phyloP scores from a whole-genome alignment of 92 coral and sea anemone species.

The Epizoanthus scotinus region DNA sequence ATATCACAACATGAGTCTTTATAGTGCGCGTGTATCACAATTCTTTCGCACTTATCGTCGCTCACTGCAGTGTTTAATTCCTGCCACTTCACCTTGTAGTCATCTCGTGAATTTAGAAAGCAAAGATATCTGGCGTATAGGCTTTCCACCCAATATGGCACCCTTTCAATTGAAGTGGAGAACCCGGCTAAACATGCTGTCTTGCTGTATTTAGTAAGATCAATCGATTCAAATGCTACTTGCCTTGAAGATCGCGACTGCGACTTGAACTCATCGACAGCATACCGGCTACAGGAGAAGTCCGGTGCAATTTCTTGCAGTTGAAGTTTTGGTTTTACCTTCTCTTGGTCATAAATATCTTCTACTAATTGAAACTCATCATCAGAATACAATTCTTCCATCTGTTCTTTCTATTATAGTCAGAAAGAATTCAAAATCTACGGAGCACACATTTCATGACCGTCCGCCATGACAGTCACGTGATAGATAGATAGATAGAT shows the following conservation, averaged over 20 bases:
- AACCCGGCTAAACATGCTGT: constrained; percentile 1
- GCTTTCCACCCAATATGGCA: constrained; percentile 14
- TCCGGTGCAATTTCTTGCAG: not conserved
- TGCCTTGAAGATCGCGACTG: not conserved
- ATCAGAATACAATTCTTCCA: not conserved
- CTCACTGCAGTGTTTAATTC: constrained; percentile 9
- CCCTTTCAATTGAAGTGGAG: constrained; percentile 9
- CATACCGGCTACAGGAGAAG: not conserved
- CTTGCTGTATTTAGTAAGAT: not conserved
- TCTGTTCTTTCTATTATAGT: not conserved
- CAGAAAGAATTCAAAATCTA: not conserved
- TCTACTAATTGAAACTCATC: not conserved
- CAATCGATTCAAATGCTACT: not conserved
- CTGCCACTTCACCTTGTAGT: not conserved
- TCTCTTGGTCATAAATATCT: not conserved
- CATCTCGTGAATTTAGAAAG: not conserved
- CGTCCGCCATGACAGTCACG: constrained; percentile 13
- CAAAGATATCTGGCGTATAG: constrained; percentile 16
- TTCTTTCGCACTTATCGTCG: not conserved
- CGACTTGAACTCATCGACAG: not conserved
- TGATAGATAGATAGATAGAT: not conserved
- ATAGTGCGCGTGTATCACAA: not conserved
- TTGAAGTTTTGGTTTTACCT: constrained; percentile 1
- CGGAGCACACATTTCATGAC: not conserved
- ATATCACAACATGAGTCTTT: not conserved